Evolutionary conservation across 2,888 invertebrate genomes (phyloP).

Genomic region (Platypus cylindrus): DNA sequence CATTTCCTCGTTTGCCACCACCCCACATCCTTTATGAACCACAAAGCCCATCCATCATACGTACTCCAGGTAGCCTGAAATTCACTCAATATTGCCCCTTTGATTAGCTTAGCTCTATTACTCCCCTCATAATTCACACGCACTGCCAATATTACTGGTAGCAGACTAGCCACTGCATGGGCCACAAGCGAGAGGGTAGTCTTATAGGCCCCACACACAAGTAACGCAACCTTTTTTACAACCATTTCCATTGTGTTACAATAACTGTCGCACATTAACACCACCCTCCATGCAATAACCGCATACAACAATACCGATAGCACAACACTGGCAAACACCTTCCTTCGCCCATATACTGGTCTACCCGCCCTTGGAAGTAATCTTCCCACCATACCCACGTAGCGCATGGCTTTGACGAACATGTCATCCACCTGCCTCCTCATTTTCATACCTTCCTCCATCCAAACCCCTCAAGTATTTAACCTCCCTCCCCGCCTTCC

Average conservation of each 20-base stretch:
- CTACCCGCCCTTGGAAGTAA: slow-evolving; percentile 7
- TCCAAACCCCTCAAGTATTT: slow-evolving; percentile 7
- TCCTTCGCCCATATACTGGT: slow-evolving; percentile 4
- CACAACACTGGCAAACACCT: slow-evolving; percentile 2
- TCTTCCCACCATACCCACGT: not conserved
- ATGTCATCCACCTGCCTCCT: slow-evolving; percentile 3
- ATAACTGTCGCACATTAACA: not conserved
- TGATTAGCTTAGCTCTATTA: no score
- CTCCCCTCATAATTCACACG: not conserved
- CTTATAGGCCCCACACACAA: not conserved
- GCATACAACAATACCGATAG: slow-evolving; percentile 11
- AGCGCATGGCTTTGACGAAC: slow-evolving; percentile 3
- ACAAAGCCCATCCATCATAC: not conserved
- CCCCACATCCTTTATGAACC: not conserved
- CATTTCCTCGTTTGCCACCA: no score
- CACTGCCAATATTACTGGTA: not conserved
- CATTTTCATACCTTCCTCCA: slow-evolving; percentile 5
- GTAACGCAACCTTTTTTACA: not conserved
- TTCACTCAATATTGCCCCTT: no score
- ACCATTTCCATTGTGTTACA: not conserved
- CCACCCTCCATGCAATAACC: slow-evolving; percentile 5
- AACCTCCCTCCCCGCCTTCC: not conserved
- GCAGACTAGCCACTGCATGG: not conserved
- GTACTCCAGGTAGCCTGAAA: not conserved
- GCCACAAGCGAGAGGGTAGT: not conserved